Conservation (phyloP, 1,140 invertebrate genomes). For the Drosophila ficusphila region DNA sequence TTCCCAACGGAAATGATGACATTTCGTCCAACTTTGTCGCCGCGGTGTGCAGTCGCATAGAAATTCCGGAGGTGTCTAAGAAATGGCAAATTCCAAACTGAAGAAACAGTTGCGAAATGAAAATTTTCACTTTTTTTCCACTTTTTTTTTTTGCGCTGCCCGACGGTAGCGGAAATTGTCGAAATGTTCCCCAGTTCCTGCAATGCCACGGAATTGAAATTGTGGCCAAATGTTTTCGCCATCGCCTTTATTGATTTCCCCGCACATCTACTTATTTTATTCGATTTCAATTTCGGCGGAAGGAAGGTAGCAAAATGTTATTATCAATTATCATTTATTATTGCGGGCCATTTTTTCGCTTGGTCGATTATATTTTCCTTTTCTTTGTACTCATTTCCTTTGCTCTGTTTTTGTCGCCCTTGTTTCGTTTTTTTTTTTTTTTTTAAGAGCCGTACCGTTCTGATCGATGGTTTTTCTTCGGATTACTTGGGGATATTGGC, state of each 20-base stretch:
- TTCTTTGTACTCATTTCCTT: slow-evolving; percentile 29
- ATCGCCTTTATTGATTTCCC: slow-evolving; percentile 78
- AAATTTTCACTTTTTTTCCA: slow-evolving; percentile 75
- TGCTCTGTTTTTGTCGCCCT: slow-evolving; percentile 1
- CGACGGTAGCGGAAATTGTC: slow-evolving; percentile 63
- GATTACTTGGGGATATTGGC: slow-evolving; percentile 3
- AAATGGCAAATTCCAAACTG: slow-evolving; percentile 52
- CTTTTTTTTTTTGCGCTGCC: too few relatives aligned
- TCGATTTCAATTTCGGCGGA: slow-evolving; percentile 48
- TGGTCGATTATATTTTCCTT: slow-evolving; percentile 39
- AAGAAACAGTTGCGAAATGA: slow-evolving; percentile 59
- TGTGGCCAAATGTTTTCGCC: slow-evolving; percentile 75
- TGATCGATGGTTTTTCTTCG: slow-evolving; percentile 12
- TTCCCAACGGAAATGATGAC: slow-evolving; percentile 81
- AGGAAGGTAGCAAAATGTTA: slow-evolving; percentile 77
- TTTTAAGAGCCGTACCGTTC: neutral
- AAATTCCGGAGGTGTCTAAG: slow-evolving; percentile 72
- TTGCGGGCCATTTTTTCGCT: slow-evolving; percentile 53
- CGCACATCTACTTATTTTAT: slow-evolving; percentile 60
- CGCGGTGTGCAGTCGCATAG: slow-evolving; percentile 73
- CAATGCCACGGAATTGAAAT: slow-evolving; percentile 67
- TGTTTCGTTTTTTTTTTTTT: slow-evolving; percentile 7
- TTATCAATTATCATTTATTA: slow-evolving; percentile 82
- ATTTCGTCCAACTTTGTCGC: slow-evolving; percentile 82
- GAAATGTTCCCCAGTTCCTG: slow-evolving; percentile 56